These are phyloP conservation scores for Phylloscopus collybita DNA, from an alignment of 2,797 vertebrate genomes.

Conservation along the genomic window DNA sequence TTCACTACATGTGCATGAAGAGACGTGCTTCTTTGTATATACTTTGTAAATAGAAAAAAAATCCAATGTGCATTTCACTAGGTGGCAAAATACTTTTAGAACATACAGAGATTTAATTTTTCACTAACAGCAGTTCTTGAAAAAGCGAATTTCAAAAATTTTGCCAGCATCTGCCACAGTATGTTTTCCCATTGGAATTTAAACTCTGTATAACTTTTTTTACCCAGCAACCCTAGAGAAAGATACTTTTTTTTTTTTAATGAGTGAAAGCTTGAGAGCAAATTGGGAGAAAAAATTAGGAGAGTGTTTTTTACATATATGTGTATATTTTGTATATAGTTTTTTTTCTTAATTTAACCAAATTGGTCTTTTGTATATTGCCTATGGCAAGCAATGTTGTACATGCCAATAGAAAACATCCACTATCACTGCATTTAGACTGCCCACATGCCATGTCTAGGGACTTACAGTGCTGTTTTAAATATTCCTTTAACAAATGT, in stretches of 20 bases:
- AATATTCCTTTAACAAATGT: constrained; percentile 54
- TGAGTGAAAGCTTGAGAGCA: background rate
- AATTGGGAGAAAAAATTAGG: background rate
- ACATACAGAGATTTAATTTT: background rate
- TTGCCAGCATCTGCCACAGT: constrained; percentile 15
- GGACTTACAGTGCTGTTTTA: constrained; percentile 45
- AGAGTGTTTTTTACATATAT: constrained; percentile 14
- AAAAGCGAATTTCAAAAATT: background rate
- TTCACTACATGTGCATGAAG: background rate
- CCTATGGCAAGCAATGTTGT: constrained; percentile 62
- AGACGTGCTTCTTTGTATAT: constrained; percentile 32
- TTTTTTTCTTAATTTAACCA: constrained; percentile 74
- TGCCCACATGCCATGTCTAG: background rate
- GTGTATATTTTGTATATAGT: constrained; percentile 71
- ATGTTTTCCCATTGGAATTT: constrained; percentile 50
- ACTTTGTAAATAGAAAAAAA: constrained; percentile 54
- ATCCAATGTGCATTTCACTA: constrained; percentile 50
- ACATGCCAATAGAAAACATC: constrained; percentile 42
- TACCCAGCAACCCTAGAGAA: background rate
- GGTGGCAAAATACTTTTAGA: constrained; percentile 14
- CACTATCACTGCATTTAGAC: background rate
- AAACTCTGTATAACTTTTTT: background rate
- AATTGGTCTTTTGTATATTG: constrained; percentile 69
- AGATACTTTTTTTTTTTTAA: background rate
- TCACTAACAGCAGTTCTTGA: background rate